Conservation (phyloP, 1,140 invertebrate species). For the Drosophila tani region DNA sequence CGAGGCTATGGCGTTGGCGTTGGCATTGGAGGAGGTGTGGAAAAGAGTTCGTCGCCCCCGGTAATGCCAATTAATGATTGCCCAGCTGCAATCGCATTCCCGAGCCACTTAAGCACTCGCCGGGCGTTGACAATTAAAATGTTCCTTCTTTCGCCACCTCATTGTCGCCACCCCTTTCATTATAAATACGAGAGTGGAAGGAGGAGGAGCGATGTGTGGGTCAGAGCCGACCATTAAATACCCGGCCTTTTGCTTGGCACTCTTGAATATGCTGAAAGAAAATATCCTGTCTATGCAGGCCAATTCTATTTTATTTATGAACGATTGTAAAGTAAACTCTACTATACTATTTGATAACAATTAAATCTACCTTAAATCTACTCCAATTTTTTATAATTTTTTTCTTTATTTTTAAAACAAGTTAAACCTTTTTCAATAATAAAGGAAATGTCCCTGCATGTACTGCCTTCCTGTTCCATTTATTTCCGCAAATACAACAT, state of each 20-base stretch:
- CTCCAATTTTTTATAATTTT: too few relatives aligned
- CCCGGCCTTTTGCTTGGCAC: not conserved
- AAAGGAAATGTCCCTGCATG: not conserved
- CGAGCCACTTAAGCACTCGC: slow-evolving; percentile 49
- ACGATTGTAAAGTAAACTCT: too few relatives aligned
- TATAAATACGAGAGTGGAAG: slow-evolving; percentile 8
- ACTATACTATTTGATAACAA: too few relatives aligned
- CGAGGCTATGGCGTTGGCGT: not conserved
- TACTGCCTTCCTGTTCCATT: not conserved
- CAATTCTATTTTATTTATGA: not conserved
- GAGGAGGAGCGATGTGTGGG: not conserved
- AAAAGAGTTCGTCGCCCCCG: slow-evolving; percentile 36
- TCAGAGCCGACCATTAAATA: not conserved
- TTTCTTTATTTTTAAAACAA: too few relatives aligned
- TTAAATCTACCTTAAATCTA: too few relatives aligned
- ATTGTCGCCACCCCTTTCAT: slow-evolving; percentile 12
- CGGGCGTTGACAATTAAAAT: slow-evolving; percentile 71
- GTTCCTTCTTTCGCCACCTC: slow-evolving; percentile 31
- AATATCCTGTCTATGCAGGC: too few relatives aligned
- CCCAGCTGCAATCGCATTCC: slow-evolving; percentile 44
- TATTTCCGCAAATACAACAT: not conserved
- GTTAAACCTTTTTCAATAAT: too few relatives aligned
- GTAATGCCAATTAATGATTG: slow-evolving; percentile 68
- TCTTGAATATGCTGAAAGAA: not conserved
- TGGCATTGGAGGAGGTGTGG: slow-evolving; percentile 12